These are phyloP conservation scores for Gracilinanus agilis DNA, from an alignment of 2,113 vertebrate species.

Conservation along the genomic window DNA sequence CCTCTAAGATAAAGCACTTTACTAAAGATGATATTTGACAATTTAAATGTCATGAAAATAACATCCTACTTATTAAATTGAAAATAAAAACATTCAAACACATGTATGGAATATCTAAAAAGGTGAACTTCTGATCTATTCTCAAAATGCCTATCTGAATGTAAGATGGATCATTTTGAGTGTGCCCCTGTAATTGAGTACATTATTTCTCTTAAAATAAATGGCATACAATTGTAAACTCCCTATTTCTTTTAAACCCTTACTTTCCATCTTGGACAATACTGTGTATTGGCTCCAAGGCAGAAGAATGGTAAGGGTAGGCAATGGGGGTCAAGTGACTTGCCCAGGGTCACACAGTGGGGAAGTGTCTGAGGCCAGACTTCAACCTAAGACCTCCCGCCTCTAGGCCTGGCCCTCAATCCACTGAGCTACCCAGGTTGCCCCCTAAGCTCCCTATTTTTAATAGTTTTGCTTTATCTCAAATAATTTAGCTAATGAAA, in stretches of 20 bases:
- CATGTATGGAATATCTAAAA: conserved; percentile 65
- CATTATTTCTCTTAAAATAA: conserved; percentile 72
- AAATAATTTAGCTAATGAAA: conserved; percentile 73
- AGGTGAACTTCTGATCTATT: conserved; percentile 71
- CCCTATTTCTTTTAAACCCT: too few species aligned
- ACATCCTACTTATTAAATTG: conserved; percentile 68
- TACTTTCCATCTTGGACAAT: too few species aligned
- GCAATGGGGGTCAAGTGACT: too few species aligned
- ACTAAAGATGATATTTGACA: background rate
- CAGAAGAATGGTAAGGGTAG: too few species aligned
- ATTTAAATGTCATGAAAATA: conserved; percentile 73
- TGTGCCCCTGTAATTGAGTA: conserved; percentile 63
- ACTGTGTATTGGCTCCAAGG: too few species aligned
- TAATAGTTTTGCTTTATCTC: conserved; percentile 75
- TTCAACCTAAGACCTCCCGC: too few species aligned
- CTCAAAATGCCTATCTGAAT: conserved; percentile 79
- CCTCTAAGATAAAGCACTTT: conserved; percentile 9
- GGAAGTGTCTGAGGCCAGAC: too few species aligned
- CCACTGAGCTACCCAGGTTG: too few species aligned
- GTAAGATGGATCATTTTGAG: conserved; percentile 75
- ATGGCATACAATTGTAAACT: conserved; percentile 67
- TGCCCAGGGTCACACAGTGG: too few species aligned
- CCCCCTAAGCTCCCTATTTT: conserved; percentile 79
- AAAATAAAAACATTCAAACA: conserved; percentile 58
- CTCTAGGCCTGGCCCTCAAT: too few species aligned